A percentile compares a stretch with the other conserved stretches of the same genome.
These are phyloP conservation scores for Macrophya annulata DNA, from an alignment of 2,888 invertebrate genomes.

Conservation along the genomic window DNA sequence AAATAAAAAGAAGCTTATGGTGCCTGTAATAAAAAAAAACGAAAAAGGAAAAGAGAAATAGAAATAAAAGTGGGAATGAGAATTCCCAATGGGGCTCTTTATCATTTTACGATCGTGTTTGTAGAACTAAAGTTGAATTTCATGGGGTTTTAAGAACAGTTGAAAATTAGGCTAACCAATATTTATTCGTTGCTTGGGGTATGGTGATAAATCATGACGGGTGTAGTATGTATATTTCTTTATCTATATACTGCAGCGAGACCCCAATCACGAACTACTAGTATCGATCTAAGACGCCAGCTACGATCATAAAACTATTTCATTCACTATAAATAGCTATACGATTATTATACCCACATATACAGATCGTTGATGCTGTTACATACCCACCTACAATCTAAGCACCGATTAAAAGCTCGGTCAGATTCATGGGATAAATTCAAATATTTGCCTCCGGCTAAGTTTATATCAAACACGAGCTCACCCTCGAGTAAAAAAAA, in stretches of 20 bases:
- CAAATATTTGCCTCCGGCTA: not conserved
- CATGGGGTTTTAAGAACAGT: conserved; percentile 23
- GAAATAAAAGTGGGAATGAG: conserved; percentile 6
- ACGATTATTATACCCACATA: not conserved
- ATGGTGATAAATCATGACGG: conserved; percentile 34
- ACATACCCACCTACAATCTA: too few species aligned
- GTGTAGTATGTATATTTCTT: not conserved
- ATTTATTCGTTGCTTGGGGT: conserved; percentile 35
- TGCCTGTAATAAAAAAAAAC: not conserved
- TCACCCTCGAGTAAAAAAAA: not conserved
- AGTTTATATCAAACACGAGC: conserved; percentile 31
- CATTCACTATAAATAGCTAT: conserved; percentile 17
- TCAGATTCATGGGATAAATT: conserved; percentile 33
- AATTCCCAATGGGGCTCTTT: not conserved
- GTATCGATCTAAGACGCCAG: not conserved
- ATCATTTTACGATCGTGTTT: conserved; percentile 9
- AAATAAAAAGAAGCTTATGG: not conserved
- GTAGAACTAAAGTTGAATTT: not conserved
- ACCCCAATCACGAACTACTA: conserved; percentile 26
- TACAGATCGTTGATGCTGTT: not conserved
- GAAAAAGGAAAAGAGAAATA: not conserved
- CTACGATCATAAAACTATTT: conserved; percentile 20
- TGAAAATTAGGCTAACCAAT: conserved; percentile 39
- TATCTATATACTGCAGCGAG: not conserved
- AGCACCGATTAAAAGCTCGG: conserved; percentile 1